These are phyloP conservation scores for Atractosteus spatula DNA, from an alignment of 2,113 vertebrate species.

Conservation along the genomic window DNA sequence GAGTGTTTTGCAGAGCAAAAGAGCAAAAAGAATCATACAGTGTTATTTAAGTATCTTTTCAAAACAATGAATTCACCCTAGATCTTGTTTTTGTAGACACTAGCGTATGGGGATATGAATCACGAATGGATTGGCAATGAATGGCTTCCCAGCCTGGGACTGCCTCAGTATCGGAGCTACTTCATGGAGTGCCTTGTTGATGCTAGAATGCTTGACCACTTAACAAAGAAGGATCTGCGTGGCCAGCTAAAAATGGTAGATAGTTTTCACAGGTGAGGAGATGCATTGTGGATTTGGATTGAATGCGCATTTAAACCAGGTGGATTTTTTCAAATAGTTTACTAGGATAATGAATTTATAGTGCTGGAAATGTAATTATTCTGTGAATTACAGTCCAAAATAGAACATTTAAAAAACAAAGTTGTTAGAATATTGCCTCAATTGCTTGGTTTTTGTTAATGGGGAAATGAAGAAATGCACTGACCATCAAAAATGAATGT, in stretches of 20 bases:
- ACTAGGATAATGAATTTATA: not conserved
- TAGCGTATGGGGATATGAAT: slow-evolving; percentile 97
- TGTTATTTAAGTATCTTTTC: too few relatives aligned
- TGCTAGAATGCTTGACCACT: slow-evolving; percentile 95
- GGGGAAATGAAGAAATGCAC: too few relatives aligned
- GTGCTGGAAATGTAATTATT: not conserved
- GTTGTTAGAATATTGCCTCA: too few relatives aligned
- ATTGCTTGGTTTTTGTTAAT: too few relatives aligned
- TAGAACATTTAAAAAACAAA: not conserved
- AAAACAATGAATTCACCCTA: not conserved
- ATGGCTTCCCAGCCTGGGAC: slow-evolving; percentile 90
- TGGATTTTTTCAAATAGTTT: not conserved
- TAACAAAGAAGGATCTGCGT: slow-evolving; percentile 95
- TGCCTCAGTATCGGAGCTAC: slow-evolving; percentile 95
- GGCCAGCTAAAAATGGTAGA: slow-evolving; percentile 98
- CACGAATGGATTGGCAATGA: slow-evolving; percentile 98
- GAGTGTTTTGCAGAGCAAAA: too few relatives aligned
- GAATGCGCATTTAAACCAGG: not conserved
- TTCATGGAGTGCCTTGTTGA: slow-evolving; percentile 99
- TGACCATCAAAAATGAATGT: too few relatives aligned
- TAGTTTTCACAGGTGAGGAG: slow-evolving; percentile 89
- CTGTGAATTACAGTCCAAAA: not conserved
- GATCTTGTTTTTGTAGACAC: slow-evolving; percentile 64
- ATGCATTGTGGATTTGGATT: too few relatives aligned
- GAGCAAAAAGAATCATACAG: too few relatives aligned